A percentile compares a stretch with the other conserved stretches of the same genome.
phyloP scores from a whole-genome alignment of 2,113 vertebrate genomes.

The Xiphophorus maculatus region DNA sequence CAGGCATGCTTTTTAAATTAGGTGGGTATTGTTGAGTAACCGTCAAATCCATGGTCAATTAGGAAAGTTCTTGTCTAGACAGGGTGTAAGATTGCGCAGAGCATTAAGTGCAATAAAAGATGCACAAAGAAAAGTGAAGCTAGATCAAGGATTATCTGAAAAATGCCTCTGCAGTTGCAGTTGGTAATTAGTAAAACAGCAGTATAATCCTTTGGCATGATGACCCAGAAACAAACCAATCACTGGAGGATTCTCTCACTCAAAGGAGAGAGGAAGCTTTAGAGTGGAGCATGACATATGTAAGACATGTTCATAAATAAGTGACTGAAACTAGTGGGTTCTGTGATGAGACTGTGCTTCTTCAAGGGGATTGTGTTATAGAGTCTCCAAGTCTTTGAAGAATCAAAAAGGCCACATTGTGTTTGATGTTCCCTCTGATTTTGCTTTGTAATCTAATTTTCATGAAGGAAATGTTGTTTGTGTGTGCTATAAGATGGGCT shows the following conservation, averaged over 20 bases:
- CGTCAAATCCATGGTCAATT: constrained; percentile 32
- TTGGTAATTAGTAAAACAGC: constrained; percentile 7
- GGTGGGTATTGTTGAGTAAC: constrained; percentile 34
- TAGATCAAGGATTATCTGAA: not conserved
- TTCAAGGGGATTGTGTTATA: constrained; percentile 53
- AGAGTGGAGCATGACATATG: constrained; percentile 47
- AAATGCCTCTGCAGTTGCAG: not conserved
- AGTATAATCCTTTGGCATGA: constrained; percentile 34
- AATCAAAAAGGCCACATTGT: constrained; percentile 56
- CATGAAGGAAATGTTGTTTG: constrained; percentile 46
- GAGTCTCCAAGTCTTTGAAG: constrained; percentile 52
- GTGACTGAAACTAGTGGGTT: constrained; percentile 51
- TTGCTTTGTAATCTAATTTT: constrained; percentile 63
- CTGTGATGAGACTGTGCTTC: constrained; percentile 46
- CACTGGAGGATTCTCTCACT: constrained; percentile 27
- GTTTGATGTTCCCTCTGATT: constrained; percentile 67
- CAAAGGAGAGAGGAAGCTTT: constrained; percentile 53
- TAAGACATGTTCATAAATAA: constrained; percentile 58
- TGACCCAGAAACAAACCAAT: constrained; percentile 56
- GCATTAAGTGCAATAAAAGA: not conserved
- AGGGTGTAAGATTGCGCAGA: constrained; percentile 16
- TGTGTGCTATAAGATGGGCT: constrained; percentile 35
- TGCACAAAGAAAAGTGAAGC: constrained; percentile 7
- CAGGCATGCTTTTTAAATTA: not conserved
- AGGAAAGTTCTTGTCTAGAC: constrained; percentile 51